phyloP scores from a whole-genome alignment of 2,113 vertebrate genomes.

The Takifugu flavidus region DNA sequence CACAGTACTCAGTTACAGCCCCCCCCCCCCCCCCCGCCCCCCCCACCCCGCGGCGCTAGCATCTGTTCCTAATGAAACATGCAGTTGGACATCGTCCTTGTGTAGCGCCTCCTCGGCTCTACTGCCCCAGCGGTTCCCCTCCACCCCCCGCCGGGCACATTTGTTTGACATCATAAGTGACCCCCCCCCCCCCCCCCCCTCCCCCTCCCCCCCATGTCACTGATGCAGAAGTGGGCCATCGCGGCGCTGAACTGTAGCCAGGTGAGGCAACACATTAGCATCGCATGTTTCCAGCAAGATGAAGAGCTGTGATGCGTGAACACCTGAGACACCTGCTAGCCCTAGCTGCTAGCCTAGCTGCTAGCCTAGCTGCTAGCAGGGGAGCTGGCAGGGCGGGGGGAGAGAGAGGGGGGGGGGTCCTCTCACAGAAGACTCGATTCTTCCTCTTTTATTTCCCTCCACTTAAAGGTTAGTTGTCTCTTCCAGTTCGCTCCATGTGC shows the following conservation, averaged over 20 bases:
- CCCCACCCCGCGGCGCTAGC: constrained; percentile 38
- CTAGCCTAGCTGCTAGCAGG: too few relatives aligned
- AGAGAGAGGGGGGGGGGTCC: too few relatives aligned
- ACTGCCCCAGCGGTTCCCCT: constrained; percentile 69
- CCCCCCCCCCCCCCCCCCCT: constrained; percentile 43
- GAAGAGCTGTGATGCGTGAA: too few relatives aligned
- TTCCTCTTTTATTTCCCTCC: too few relatives aligned
- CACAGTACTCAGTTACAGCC: background rate
- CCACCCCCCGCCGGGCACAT: constrained; percentile 48
- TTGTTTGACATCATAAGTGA: constrained; percentile 53
- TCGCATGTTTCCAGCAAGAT: constrained; percentile 5
- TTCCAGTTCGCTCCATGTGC: too few relatives aligned
- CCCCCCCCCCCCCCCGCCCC: background rate
- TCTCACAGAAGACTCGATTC: too few relatives aligned
- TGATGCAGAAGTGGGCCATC: constrained; percentile 62
- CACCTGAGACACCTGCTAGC: too few relatives aligned
- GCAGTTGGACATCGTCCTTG: constrained; percentile 53
- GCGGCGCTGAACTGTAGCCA: constrained; percentile 43
- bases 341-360: too few relatives aligned
- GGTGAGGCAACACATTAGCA: constrained; percentile 25
- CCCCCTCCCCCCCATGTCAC: constrained; percentile 48
- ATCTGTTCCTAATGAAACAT: constrained; percentile 71
- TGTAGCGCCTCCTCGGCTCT: constrained; percentile 59
- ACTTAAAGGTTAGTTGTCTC: too few relatives aligned
- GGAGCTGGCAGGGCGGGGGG: too few relatives aligned